A percentile compares a stretch with the other conserved stretches of the same genome.
Conservation (phyloP, 1,140 invertebrate genomes). For the Plectus sambesii region DNA sequence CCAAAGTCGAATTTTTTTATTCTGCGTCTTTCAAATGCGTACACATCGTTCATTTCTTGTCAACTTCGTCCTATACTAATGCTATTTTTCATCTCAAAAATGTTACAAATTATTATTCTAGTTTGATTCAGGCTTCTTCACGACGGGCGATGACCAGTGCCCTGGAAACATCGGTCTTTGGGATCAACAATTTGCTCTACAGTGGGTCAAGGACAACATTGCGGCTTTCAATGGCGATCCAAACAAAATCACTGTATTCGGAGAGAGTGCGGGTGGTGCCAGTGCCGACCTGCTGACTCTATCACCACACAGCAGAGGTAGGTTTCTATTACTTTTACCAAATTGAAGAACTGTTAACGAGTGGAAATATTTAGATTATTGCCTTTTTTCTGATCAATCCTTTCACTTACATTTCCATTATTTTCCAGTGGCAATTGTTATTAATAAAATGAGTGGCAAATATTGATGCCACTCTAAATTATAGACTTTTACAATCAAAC, state of each 20-base stretch:
- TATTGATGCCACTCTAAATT: too few species aligned
- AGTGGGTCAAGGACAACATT: conserved; percentile 43
- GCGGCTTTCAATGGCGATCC: conserved; percentile 38
- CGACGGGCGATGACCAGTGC: conserved; percentile 26
- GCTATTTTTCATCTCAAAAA: too few species aligned
- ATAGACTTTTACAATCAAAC: too few species aligned
- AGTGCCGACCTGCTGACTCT: conserved; percentile 66
- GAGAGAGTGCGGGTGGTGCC: conserved; percentile 61
- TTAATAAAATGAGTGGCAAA: too few species aligned
- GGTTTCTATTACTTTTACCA: neutral
- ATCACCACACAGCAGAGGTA: conserved; percentile 64
- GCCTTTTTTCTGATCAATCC: too few species aligned
- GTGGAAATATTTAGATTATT: too few species aligned
- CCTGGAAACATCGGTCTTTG: conserved; percentile 54
- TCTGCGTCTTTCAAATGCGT: too few species aligned
- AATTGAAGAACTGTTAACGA: conserved; percentile 9
- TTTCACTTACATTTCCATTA: neutral
- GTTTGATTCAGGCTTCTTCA: conserved; percentile 20
- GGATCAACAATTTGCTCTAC: conserved; percentile 75
- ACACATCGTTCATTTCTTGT: too few species aligned
- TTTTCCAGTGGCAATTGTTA: neutral
- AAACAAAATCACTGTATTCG: conserved; percentile 53
- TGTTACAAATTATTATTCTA: too few species aligned
- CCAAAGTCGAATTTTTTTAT: too few species aligned
- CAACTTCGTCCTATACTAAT: too few species aligned